Percentiles rank a stretch among this genome's conserved stretches.
Conservation (phyloP, 2,113 vertebrate species). For the Arvicanthis niloticus region DNA sequence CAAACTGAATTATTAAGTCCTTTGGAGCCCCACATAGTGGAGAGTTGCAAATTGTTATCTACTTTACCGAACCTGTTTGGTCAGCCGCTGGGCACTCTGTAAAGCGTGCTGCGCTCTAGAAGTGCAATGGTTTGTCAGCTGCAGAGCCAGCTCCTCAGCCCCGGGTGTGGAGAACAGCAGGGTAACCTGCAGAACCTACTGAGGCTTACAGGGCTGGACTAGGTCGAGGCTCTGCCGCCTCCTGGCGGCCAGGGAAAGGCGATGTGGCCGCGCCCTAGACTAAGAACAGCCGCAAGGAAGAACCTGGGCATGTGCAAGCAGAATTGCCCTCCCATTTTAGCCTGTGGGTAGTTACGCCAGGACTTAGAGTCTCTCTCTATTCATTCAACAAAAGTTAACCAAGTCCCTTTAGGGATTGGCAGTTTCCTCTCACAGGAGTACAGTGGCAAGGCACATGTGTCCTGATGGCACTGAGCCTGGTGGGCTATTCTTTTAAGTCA, state of each 20-base stretch:
- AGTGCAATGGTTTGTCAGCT: not conserved
- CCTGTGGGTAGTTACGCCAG: not conserved
- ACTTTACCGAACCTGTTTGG: not conserved
- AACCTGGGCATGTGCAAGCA: not conserved
- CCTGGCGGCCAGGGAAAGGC: slow-evolving; percentile 48
- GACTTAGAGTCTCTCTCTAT: not conserved
- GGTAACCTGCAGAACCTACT: too few relatives aligned
- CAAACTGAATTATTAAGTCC: not conserved
- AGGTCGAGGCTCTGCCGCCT: slow-evolving; percentile 15
- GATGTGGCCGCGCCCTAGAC: not conserved
- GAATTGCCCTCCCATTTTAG: not conserved
- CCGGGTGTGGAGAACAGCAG: too few relatives aligned
- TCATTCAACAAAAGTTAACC: not conserved
- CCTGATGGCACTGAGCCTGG: too few relatives aligned
- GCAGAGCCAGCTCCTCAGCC: not conserved
- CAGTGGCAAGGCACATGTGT: too few relatives aligned
- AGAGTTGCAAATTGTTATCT: not conserved
- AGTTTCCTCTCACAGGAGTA: not conserved
- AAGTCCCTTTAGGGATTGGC: too few relatives aligned
- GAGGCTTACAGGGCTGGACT: not conserved
- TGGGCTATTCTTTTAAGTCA: not conserved
- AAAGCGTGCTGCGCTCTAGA: not conserved
- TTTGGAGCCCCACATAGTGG: too few relatives aligned
- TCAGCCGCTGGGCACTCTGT: not conserved
- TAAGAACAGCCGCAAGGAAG: not conserved